Evolutionary conservation across 2,797 vertebrate species (phyloP).

Genomic region (Echeneis naucrates): DNA sequence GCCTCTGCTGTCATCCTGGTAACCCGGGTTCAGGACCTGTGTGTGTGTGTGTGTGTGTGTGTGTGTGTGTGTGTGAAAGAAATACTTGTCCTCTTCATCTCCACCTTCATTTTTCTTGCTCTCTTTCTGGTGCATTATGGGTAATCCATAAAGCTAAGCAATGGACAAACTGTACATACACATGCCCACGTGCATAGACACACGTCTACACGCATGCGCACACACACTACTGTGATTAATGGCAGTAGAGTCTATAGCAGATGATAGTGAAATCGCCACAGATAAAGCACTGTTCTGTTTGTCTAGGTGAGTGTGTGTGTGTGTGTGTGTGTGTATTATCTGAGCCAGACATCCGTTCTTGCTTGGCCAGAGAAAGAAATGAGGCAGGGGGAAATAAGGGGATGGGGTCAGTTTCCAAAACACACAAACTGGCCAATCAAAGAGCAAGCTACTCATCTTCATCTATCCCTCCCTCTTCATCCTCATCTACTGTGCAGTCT

Average conservation of each 20-base stretch:
- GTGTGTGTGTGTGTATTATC: constrained; percentile 34
- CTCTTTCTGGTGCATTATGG: constrained; percentile 41
- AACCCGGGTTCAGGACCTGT: constrained; percentile 9
- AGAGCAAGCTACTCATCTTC: constrained; percentile 4
- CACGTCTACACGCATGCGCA: constrained; percentile 10
- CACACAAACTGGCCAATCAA: constrained; percentile 44
- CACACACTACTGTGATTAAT: constrained; percentile 55
- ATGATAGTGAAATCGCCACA: constrained; percentile 65
- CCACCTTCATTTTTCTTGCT: background rate
- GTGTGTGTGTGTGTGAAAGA: too few relatives aligned
- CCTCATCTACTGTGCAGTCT: background rate
- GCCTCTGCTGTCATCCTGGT: constrained; percentile 15
- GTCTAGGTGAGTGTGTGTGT: constrained; percentile 24
- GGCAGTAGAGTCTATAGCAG: constrained; percentile 49
- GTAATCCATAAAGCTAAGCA: constrained; percentile 51
- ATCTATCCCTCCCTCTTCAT: constrained; percentile 21
- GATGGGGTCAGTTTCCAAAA: constrained; percentile 49
- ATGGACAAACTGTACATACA: constrained; percentile 40
- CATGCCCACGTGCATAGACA: constrained; percentile 17
- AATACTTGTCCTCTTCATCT: constrained; percentile 4
- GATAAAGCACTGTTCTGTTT: constrained; percentile 54
- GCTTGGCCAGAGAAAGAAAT: constrained; percentile 72
- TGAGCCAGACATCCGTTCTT: constrained; percentile 54
- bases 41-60: constrained; percentile 17
- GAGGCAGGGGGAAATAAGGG: constrained; percentile 39